phyloP scores from a whole-genome alignment of 2,797 vertebrate genomes.

The Arrhamphus sclerolepis region DNA sequence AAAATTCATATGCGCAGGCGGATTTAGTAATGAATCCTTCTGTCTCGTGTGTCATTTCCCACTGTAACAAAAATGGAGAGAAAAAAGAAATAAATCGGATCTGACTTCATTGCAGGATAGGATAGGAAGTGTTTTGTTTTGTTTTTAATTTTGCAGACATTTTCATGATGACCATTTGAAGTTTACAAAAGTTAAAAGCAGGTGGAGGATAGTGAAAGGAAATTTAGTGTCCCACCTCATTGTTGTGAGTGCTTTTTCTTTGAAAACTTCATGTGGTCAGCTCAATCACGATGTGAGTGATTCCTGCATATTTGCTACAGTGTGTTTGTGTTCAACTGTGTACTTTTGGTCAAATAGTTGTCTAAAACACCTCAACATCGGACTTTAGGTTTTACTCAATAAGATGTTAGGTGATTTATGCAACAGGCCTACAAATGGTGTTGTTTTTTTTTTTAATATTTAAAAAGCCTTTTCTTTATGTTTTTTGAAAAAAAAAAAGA shows the following conservation, averaged over 20 bases:
- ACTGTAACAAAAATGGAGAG: constrained; percentile 50
- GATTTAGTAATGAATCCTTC: constrained; percentile 3
- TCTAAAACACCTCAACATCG: constrained; percentile 74
- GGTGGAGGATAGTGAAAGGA: neutral
- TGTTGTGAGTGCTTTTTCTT: neutral
- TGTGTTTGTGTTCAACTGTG: constrained; percentile 48
- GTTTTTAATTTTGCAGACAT: constrained; percentile 38
- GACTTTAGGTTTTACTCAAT: neutral
- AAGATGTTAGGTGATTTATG: constrained; percentile 75
- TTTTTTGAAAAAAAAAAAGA: constrained; percentile 68
- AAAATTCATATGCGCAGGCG: constrained; percentile 22
- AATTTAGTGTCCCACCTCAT: neutral
- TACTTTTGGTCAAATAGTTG: constrained; percentile 54
- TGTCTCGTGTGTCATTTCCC: constrained; percentile 59
- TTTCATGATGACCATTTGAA: constrained; percentile 65
- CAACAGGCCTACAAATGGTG: constrained; percentile 57
- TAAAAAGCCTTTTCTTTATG: constrained; percentile 59
- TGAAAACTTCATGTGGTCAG: constrained; percentile 67
- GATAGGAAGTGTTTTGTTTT: constrained; percentile 34
- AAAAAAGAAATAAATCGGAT: constrained; percentile 5
- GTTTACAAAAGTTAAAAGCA: constrained; percentile 52
- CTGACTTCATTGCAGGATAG: constrained; percentile 34
- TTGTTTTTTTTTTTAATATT: constrained; percentile 45
- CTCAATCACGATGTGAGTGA: constrained; percentile 25
- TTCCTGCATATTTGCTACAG: constrained; percentile 3